Evolutionary conservation across 2,797 vertebrate genomes (phyloP).

Genomic region (Danio albolineatus): DNA sequence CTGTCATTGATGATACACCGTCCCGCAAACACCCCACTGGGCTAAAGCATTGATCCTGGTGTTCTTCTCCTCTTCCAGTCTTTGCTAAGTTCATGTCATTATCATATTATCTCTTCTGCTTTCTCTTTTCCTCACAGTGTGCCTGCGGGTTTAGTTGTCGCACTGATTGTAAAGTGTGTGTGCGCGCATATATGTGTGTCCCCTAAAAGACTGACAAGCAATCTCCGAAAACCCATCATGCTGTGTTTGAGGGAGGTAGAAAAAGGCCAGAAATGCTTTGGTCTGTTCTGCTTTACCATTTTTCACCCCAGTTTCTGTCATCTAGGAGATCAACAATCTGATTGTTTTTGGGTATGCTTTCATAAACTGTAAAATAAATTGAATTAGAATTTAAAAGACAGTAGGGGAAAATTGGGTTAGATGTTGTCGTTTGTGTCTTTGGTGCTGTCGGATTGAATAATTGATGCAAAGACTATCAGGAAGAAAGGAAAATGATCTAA

Average conservation of each 20-base stretch:
- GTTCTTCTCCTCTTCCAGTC: conserved; percentile 43
- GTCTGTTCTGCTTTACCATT: conserved; percentile 11
- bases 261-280: conserved; percentile 26
- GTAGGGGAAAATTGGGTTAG: neutral
- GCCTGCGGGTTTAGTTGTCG: conserved; percentile 35
- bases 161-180: conserved; percentile 35
- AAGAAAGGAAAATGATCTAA: neutral
- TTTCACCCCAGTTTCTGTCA: conserved; percentile 36
- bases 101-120: conserved; percentile 30
- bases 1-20: conserved; percentile 49
- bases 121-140: conserved; percentile 11
- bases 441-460: conserved; percentile 4
- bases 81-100: conserved; percentile 28
- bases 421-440: neutral
- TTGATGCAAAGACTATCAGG: neutral
- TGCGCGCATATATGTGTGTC: conserved; percentile 4
- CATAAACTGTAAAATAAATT: conserved; percentile 24
- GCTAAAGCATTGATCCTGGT: conserved; percentile 33
- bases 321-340: conserved; percentile 13
- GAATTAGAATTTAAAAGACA: conserved; percentile 23
- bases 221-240: conserved; percentile 34
- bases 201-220: conserved; percentile 52
- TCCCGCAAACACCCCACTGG: neutral
- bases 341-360: conserved; percentile 28
- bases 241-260: conserved; percentile 53